A percentile compares a stretch with the other conserved stretches of the same genome.
These are phyloP conservation scores for Zootoca vivipara DNA, from an alignment of 2,113 vertebrate species.

Conservation along the genomic window DNA sequence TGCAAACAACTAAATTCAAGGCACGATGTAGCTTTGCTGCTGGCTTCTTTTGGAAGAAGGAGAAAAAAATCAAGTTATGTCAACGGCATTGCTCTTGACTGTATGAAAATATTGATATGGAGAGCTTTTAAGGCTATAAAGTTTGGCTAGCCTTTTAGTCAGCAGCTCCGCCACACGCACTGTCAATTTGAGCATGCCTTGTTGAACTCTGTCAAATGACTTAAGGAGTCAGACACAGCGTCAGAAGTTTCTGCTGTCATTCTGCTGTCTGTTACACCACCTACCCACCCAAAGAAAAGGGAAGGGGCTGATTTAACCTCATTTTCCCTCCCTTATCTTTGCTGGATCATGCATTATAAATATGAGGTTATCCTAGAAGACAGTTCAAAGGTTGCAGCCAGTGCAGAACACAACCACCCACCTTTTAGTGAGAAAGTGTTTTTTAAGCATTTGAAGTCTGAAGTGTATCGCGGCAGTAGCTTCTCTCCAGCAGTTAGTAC, in stretches of 20 bases:
- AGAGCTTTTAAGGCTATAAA: neutral
- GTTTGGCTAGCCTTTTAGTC: neutral
- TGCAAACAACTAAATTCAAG: neutral
- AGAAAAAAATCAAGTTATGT: neutral
- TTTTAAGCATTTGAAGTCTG: neutral
- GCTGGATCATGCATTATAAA: neutral
- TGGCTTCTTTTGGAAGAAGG: too few species aligned
- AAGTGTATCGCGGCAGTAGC: neutral
- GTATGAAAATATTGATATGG: neutral
- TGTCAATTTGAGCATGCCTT: conserved; percentile 5
- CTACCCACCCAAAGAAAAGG: neutral
- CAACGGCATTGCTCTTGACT: neutral
- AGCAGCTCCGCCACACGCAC: neutral
- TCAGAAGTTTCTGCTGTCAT: neutral
- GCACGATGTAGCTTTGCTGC: neutral
- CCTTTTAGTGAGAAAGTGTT: neutral
- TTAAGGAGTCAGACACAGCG: neutral
- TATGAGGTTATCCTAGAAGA: neutral
- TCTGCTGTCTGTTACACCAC: neutral
- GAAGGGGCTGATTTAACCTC: neutral
- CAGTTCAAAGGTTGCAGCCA: neutral
- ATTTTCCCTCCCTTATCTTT: neutral
- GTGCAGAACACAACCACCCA: neutral
- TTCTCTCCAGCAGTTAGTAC: too few species aligned
- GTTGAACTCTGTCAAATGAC: neutral